Conservation (phyloP, 2,888 invertebrate species). For the Drosophila ochracea region DNA sequence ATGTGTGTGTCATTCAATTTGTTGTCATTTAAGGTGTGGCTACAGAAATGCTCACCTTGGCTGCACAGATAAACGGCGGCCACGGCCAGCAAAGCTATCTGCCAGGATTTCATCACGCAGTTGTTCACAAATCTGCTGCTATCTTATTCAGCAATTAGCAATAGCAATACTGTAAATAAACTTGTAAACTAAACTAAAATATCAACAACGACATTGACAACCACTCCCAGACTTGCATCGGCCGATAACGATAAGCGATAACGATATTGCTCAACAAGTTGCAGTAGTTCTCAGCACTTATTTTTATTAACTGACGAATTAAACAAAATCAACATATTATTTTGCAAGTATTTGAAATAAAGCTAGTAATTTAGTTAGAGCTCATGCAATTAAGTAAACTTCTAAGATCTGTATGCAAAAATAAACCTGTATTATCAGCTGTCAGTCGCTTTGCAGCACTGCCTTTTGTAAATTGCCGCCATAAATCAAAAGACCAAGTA, state of each 20-base stretch:
- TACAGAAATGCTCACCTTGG: conserved; percentile 69
- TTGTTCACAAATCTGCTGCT: neutral
- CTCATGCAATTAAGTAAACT: neutral
- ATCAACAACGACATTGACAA: conserved; percentile 51
- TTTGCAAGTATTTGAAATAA: neutral
- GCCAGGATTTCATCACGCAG: conserved; percentile 75
- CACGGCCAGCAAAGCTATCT: conserved; percentile 70
- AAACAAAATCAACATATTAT: neutral
- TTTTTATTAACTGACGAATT: conserved; percentile 27
- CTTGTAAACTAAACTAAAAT: conserved; percentile 29
- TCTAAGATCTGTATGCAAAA: neutral
- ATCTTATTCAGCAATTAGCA: conserved; percentile 5
- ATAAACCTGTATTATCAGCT: conserved; percentile 1
- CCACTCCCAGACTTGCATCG: conserved; percentile 59
- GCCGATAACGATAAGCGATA: conserved; percentile 31
- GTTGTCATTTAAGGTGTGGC: conserved; percentile 59
- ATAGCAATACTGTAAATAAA: conserved; percentile 37
- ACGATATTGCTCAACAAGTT: conserved; percentile 26
- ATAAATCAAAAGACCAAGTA: neutral
- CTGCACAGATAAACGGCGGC: conserved; percentile 73
- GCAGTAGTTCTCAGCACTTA: conserved; percentile 6
- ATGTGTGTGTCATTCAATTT: conserved; percentile 31
- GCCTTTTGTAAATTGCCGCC: conserved; percentile 5
- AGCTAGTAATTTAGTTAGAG: neutral
- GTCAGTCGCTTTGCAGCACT: neutral